Base-by-base conservation (phyloP, 2,797 vertebrate genomes). In the Brachyalestes nurse region DNA sequence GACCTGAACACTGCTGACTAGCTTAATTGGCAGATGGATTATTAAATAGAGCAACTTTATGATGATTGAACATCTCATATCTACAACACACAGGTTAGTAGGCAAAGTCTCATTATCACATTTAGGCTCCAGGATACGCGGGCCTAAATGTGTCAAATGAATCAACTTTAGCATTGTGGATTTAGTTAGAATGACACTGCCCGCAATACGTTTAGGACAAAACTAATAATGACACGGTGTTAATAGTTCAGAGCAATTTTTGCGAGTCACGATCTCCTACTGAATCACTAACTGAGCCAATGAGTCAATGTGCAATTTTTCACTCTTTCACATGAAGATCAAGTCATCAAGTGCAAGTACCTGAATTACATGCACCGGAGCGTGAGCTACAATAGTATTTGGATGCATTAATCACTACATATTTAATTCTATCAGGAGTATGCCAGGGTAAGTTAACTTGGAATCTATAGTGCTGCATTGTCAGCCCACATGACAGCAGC, bases 21-120 rank as follows among this genome's bases (percentile, higher is more conserved):
- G 90, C 89, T 93, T 94, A 93, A 95, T 95, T 94, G 93, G 93
- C 93, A 93, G 92, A 92, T 90, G 92, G 92, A 93, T 94, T 94
- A 94, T 94, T 93, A 94, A 94, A 95, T 93, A 90, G 91, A 91
- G 85, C 84, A 89, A 93, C 91, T 91, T 92, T 89, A 89, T 86
- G 87, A 88, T 86, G 91, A 93, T 93, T 91, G 91, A 91, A 91
- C 87, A 87, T 88, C 83, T 92, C 89, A 88, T 89, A 84, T 88
- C 87, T 82, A 88, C 85, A 86, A 84, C 82, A 86, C 80, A 85
- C 84, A 87, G 87, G 86, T 82, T 90, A 83, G 89, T 91, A 89
- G 86, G 87, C 86, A 88, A 88, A 85, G 86, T 89, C 87, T 70
- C 49, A 83, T 79, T 85, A 88, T 87, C 88, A 87, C 86, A 89